Percentiles rank a stretch among this genome's conserved stretches.
These are phyloP conservation scores for Turdus rufiventris DNA, from an alignment of 2,113 vertebrate species.

Conservation along the genomic window DNA sequence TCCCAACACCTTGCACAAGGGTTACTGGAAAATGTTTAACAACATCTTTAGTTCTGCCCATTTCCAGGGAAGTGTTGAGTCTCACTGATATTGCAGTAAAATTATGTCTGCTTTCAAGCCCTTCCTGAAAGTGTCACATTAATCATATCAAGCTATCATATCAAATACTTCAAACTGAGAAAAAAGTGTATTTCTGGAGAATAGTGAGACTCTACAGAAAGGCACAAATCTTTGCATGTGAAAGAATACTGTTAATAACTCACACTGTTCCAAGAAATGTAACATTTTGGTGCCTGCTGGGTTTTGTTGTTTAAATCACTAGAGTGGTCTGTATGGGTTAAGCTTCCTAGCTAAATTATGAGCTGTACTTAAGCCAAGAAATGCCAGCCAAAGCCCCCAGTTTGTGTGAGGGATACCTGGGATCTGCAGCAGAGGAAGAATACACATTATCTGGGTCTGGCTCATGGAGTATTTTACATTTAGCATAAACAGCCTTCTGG, in stretches of 20 bases:
- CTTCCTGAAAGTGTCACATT: background rate
- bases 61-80: constrained; percentile 22
- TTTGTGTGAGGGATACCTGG: background rate
- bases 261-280: background rate
- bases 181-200: background rate
- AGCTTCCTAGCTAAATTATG: background rate
- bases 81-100: background rate
- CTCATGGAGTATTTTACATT: background rate
- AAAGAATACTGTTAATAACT: background rate
- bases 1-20: background rate
- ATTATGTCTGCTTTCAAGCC: background rate
- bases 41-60: background rate
- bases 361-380: background rate
- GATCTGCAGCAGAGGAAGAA: background rate
- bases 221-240: constrained; percentile 8
- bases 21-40: background rate
- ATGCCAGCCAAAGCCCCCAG: background rate
- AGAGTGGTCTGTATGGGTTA: background rate
- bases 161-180: background rate
- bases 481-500: background rate
- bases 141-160: background rate
- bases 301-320: background rate
- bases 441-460: background rate
- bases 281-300: background rate
- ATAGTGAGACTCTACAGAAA: background rate